phyloP scores from a whole-genome alignment of 2,113 vertebrate species.

The Polypterus senegalus region DNA sequence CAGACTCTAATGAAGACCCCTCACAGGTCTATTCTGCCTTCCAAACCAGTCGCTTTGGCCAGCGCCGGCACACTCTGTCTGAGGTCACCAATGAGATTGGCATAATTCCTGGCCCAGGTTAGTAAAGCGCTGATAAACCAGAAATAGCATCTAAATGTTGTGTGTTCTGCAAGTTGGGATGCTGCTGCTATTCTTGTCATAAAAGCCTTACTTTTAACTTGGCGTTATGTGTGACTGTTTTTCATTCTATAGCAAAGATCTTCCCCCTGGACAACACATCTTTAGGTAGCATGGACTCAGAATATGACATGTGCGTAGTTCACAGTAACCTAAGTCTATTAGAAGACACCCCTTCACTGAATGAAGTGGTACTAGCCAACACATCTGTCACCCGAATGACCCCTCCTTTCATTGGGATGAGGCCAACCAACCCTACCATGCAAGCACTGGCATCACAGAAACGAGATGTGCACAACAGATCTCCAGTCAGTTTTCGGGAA shows the following conservation, averaged over 20 bases:
- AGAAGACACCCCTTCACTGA: constrained; percentile 64
- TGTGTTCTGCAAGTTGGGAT: neutral
- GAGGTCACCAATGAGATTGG: constrained; percentile 82
- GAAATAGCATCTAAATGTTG: neutral
- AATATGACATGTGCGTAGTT: constrained; percentile 77
- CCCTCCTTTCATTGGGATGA: constrained; percentile 59
- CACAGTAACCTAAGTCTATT: constrained; percentile 74
- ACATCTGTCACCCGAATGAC: constrained; percentile 44
- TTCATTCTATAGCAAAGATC: constrained; percentile 58
- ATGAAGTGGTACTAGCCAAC: constrained; percentile 60
- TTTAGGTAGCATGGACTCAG: constrained; percentile 73
- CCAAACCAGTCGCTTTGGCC: constrained; percentile 71
- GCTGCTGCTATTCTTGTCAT: neutral
- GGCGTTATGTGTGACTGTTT: neutral
- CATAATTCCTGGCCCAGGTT: constrained; percentile 61
- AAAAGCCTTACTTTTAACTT: neutral
- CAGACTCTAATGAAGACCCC: constrained; percentile 72
- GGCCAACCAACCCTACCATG: constrained; percentile 78
- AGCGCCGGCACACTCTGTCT: constrained; percentile 84
- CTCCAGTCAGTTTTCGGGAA: constrained; percentile 91
- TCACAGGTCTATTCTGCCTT: constrained; percentile 66
- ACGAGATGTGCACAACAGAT: constrained; percentile 83
- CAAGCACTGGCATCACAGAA: constrained; percentile 69
- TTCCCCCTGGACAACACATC: constrained; percentile 72
- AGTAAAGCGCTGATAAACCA: neutral